A percentile compares a stretch with the other conserved stretches of the same genome.
Conservation (phyloP, 2,888 invertebrate species). For the Lasioglossum pauxillum region DNA sequence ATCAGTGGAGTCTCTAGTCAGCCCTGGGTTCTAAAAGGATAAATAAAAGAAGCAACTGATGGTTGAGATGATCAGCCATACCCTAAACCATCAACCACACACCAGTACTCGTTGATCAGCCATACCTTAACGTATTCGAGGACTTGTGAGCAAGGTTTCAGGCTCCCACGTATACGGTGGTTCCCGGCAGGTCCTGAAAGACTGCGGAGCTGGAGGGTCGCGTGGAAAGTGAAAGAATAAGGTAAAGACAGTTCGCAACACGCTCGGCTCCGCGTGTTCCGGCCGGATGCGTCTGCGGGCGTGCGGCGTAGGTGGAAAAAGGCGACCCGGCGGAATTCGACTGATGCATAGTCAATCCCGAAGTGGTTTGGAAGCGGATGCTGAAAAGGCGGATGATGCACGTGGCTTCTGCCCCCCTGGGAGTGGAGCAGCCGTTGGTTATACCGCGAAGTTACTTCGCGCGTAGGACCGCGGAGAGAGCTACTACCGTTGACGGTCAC, state of each 20-base stretch:
- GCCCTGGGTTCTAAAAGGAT: too few species aligned
- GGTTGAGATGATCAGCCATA: too few species aligned
- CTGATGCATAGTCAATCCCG: constrained; percentile 80
- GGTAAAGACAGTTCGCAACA: constrained; percentile 1
- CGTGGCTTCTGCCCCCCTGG: constrained; percentile 51
- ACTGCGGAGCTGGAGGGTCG: not conserved
- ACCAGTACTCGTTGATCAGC: too few species aligned
- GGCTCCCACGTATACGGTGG: not conserved
- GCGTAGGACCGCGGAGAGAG: not conserved
- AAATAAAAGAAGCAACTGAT: not conserved
- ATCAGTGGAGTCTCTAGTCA: too few species aligned
- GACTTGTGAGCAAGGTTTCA: not conserved
- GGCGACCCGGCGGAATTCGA: constrained; percentile 66
- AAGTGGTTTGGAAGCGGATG: constrained; percentile 64
- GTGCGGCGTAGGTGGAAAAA: constrained; percentile 26
- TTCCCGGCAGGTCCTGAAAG: not conserved
- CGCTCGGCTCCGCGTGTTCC: constrained; percentile 34
- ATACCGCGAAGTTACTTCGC: constrained; percentile 42
- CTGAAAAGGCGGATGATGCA: constrained; percentile 51
- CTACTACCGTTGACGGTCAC: constrained; percentile 18
- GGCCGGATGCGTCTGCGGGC: constrained; percentile 60
- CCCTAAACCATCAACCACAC: too few species aligned
- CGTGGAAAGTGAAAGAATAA: constrained; percentile 1
- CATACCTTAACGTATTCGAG: not conserved
- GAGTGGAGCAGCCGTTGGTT: constrained; percentile 49